phyloP scores from a whole-genome alignment of 2,113 vertebrate genomes.

The Numida meleagris region DNA sequence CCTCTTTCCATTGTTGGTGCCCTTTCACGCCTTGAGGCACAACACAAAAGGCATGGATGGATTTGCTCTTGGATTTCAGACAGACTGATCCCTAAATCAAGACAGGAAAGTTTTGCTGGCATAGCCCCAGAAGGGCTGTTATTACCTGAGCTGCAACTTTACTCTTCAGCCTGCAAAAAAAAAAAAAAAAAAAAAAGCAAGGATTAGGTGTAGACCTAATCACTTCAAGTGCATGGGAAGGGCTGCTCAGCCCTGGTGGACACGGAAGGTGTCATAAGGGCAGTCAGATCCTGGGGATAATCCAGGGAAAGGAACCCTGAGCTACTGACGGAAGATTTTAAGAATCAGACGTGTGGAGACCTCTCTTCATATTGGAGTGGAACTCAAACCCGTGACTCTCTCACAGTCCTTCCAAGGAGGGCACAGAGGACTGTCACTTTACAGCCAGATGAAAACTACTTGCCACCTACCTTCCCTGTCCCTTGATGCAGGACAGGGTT shows the following conservation, averaged over 20 bases:
- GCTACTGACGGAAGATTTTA: background rate
- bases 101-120: background rate
- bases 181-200: background rate
- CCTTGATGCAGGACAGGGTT: background rate
- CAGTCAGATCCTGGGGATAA: background rate
- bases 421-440: background rate
- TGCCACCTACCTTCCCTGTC: background rate
- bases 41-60: background rate
- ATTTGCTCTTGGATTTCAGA: background rate
- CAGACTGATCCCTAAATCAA: background rate
- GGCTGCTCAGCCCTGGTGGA: background rate
- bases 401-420: background rate
- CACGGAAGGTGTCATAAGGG: background rate
- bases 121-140: background rate
- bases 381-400: background rate
- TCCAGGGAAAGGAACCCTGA: background rate
- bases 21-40: background rate
- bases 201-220: slow-evolving; percentile 14
- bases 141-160: background rate
- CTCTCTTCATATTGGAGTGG: background rate
- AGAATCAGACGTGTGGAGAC: background rate
- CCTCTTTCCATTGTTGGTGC: background rate
- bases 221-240: background rate
- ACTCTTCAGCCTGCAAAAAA: background rate
- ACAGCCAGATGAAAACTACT: background rate